Evolutionary conservation across 2,888 invertebrate genomes (phyloP).

Genomic region (Holacanthella duospinosa): DNA sequence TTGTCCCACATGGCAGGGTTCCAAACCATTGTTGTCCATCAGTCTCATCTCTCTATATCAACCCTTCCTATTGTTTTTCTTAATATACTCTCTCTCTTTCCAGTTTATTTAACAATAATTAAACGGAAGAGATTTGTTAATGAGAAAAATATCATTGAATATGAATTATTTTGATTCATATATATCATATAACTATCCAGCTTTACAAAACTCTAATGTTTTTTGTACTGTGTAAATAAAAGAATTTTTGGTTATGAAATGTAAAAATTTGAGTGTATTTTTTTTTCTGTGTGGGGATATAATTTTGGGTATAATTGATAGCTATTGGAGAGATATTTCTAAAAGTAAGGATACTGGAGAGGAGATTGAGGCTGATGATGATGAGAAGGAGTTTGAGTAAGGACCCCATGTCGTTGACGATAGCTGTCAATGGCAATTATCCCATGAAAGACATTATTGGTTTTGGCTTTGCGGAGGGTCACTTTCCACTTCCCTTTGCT

Average conservation of each 20-base stretch:
- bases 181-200: too few species aligned
- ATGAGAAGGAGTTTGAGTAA: neutral
- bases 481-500: slow-evolving; percentile 1
- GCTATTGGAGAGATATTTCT: too few species aligned
- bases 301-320: too few species aligned
- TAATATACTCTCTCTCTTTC: neutral
- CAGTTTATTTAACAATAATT: neutral
- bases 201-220: too few species aligned
- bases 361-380: neutral
- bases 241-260: too few species aligned
- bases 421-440: slow-evolving; percentile 27
- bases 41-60: neutral
- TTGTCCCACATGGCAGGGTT: neutral
- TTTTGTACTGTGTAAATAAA: too few species aligned
- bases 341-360: too few species aligned
- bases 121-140: too few species aligned
- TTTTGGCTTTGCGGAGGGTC: slow-evolving; percentile 19
- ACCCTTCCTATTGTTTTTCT: neutral
- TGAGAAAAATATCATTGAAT: too few species aligned
- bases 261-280: too few species aligned
- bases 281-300: too few species aligned
- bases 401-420: slow-evolving; percentile 20
- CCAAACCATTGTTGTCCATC: neutral
- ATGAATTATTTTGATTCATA: too few species aligned
- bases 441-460: slow-evolving; percentile 24